Base-by-base conservation (phyloP, 1,140 invertebrate genomes). In the Battus philenor region DNA sequence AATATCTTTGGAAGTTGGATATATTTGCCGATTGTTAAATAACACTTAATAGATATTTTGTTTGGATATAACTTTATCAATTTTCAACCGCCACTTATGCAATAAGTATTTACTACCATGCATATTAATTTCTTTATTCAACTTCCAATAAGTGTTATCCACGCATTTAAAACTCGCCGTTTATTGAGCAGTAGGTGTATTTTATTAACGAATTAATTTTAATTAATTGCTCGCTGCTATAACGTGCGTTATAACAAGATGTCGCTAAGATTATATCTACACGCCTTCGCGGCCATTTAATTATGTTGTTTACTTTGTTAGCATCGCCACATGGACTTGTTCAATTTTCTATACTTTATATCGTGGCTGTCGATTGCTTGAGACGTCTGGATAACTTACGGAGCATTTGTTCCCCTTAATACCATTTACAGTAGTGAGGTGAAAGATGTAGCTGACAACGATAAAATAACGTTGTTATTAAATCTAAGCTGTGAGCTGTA, bases 201-300 rank as follows among this genome's bases (percentile, higher is more conserved):
- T 41, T 41, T 41, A 41, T 41, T 41, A 41, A 27, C 38, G 38
- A 41, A 41, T 41, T 41, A 41, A 41, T 41, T 41, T 41, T 41
- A 41, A 41, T 41, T 41, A 41, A 41, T 41, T 41, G 26, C 38
- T 41, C 22, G 9, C 13, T 41, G 13, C 36, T 34, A 26, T 27
- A 39, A 26, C 20, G 36, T 41, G 12, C 24, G 24, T 27, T 29
- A 39, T 29, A 41, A 29, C 38, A 41, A 41, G 38, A 41, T 41
- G 38, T 41, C 38, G 38, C 38, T 29, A 16, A 39, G 38, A 41
- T 41, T 10, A 10, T 17, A 41, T 41, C 38, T 29, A 27, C 38
- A 41, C 38, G 38, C 38, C 38, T 27, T 41, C 24, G 12, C 22
- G 20, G 13, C 9, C n/a, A 26, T 41, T 41, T 41, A 41, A 41